Evolutionary conservation across 2,113 vertebrate species (phyloP), one percentile per base, ranked within the genome.

Genomic region (Trogon surrucura): DNA sequence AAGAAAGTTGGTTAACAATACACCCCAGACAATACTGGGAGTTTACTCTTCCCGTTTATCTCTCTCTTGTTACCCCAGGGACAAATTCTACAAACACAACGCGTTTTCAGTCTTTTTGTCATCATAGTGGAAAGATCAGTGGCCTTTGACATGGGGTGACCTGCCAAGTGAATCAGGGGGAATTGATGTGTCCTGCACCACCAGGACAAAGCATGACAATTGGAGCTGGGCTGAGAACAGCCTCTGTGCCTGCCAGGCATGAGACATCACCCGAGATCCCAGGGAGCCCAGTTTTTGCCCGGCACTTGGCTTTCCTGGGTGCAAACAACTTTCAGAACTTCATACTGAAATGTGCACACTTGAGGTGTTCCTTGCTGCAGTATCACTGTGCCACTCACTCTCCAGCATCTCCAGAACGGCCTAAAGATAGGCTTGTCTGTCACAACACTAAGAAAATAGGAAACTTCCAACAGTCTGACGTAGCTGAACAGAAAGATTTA

Each of bases 91-190:
- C 88, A 62, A 86, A 85, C 64, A 91, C 92, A 97, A 96, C 97
- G 93, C 95, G 75, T 92, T 97, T 97, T 86, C 88, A 90, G 89
- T 79, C 82, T 95, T 95, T 97, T 97, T 97, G 93, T 96, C 91
- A 81, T 84, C 61, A 47, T 44, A 96, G 75, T 91, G 97, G 91
- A 97, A 98, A 96, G 97, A 97, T 98, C 97, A 97, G 88, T 57
- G 94, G 93, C 94, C 94, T 98, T 94, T 98, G 97, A 97, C 98
- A 96, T 27, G 54, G 61, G 36, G 11, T 93, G 91, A 97, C 58
- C 80, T 91, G 61, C 57, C 21, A 16, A 83, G 80, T 91, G 66
- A 94, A 90, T 88, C 56, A 78, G 17, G 80, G 80, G 90, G 66
- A 94, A 90, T 88, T 53, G 74, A 65, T 80, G 48, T 56, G 64